Percentiles rank a stretch among this genome's conserved stretches.
Evolutionary conservation across 2,888 invertebrate species (phyloP).

Genomic region (Drosophila hawaiiensis): DNA sequence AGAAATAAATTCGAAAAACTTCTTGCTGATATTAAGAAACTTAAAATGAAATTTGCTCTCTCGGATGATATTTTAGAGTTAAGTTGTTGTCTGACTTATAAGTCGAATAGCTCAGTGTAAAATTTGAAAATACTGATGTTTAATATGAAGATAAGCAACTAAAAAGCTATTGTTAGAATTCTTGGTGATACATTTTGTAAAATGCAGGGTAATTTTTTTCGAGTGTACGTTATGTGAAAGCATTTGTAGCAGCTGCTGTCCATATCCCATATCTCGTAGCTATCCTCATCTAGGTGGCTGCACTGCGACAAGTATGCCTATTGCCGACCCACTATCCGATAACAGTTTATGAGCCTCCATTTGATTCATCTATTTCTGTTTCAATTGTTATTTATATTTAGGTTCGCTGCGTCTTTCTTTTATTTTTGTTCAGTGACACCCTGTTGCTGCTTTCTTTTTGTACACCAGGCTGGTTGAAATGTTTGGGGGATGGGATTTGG

Average conservation of each 20-base stretch:
- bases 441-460: background rate
- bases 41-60: background rate
- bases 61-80: background rate
- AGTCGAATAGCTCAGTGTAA: too few species aligned
- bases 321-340: constrained; percentile 6
- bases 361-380: constrained; percentile 66
- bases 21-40: background rate
- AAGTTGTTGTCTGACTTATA: too few species aligned
- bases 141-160: too few species aligned
- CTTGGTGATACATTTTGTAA: too few species aligned
- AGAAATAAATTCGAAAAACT: too few species aligned
- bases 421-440: constrained; percentile 28
- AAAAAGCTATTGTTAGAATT: too few species aligned
- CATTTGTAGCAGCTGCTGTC: constrained; percentile 34
- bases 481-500: constrained; percentile 64
- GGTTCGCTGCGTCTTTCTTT: constrained; percentile 37
- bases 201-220: background rate
- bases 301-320: constrained; percentile 30
- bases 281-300: constrained; percentile 2
- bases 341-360: constrained; percentile 60
- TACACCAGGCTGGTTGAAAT: constrained; percentile 32
- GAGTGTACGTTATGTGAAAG: constrained; percentile 19
- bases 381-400: constrained; percentile 76
- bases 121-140: too few species aligned
- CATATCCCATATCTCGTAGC: background rate